phyloP scores from a whole-genome alignment of 2,888 invertebrate species.

The Lithophane ornitopus region DNA sequence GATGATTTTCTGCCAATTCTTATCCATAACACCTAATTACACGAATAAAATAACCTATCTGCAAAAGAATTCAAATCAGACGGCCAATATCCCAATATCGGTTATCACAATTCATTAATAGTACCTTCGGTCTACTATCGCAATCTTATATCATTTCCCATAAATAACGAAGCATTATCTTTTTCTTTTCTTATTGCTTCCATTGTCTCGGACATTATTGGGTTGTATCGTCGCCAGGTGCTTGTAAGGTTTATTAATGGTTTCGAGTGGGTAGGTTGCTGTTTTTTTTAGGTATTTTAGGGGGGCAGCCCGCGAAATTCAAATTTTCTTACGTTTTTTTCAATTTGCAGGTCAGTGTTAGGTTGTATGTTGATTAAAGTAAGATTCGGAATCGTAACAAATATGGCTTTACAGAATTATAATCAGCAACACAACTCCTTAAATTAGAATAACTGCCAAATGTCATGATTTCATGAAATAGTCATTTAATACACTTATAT shows the following conservation, averaged over 20 bases:
- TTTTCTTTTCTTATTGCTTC: conserved; percentile 40
- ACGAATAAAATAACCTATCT: neutral
- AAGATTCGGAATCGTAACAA: no score
- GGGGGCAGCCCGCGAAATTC: no score
- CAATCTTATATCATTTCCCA: conserved; percentile 40
- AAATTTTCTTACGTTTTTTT: no score
- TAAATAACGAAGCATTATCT: conserved; percentile 54
- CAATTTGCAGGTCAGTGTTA: no score
- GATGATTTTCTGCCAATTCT: neutral
- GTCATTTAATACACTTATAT: no score
- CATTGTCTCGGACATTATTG: conserved; percentile 53
- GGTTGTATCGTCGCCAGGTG: conserved; percentile 49
- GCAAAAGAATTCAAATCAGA: neutral
- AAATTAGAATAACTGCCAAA: no score
- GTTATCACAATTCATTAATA: conserved; percentile 43
- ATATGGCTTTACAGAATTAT: no score
- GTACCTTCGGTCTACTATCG: conserved; percentile 6
- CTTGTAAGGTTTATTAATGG: conserved; percentile 38
- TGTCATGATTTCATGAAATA: no score
- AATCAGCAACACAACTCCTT: no score
- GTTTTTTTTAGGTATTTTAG: neutral
- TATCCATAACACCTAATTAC: neutral
- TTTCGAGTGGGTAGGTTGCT: neutral
- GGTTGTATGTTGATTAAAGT: no score
- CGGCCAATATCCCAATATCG: conserved; percentile 29